Conservation (phyloP, 2,113 vertebrate species). For the Oreocharis arfaki region DNA sequence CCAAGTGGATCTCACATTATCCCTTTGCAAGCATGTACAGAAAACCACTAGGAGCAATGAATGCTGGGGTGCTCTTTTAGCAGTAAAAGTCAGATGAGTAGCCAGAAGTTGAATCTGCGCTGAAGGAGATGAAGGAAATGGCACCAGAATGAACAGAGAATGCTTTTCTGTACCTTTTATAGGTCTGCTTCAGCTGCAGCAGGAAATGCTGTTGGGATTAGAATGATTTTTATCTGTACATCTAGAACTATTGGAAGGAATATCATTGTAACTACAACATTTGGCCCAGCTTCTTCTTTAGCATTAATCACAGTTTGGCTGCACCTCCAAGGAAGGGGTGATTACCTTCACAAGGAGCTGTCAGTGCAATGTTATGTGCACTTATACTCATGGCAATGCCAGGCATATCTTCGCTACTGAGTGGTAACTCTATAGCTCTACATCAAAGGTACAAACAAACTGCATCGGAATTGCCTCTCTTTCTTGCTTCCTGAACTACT, state of each 20-base stretch:
- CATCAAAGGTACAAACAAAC: not conserved
- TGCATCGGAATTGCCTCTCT: not conserved
- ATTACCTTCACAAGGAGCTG: not conserved
- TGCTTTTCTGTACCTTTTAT: not conserved
- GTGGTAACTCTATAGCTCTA: not conserved
- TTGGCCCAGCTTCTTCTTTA: not conserved
- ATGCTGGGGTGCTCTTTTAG: not conserved
- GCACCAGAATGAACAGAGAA: not conserved
- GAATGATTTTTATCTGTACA: not conserved
- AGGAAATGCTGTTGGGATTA: not conserved
- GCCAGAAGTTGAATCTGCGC: not conserved
- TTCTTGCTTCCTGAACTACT: not conserved
- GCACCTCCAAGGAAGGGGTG: too few species aligned
- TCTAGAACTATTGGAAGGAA: not conserved
- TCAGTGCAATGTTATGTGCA: not conserved
- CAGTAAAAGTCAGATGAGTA: not conserved
- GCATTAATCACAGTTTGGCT: not conserved
- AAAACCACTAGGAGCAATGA: not conserved
- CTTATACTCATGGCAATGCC: rapidly evolving
- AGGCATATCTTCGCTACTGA: not conserved
- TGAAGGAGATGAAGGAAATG: not conserved
- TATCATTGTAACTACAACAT: not conserved
- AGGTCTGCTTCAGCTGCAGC: not conserved
- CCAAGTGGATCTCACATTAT: not conserved
- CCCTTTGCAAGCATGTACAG: not conserved